A percentile compares a stretch with the other conserved stretches of the same genome.
These are phyloP conservation scores for Atopsyche davidsoni DNA, from an alignment of 1,140 invertebrate species.

Conservation along the genomic window DNA sequence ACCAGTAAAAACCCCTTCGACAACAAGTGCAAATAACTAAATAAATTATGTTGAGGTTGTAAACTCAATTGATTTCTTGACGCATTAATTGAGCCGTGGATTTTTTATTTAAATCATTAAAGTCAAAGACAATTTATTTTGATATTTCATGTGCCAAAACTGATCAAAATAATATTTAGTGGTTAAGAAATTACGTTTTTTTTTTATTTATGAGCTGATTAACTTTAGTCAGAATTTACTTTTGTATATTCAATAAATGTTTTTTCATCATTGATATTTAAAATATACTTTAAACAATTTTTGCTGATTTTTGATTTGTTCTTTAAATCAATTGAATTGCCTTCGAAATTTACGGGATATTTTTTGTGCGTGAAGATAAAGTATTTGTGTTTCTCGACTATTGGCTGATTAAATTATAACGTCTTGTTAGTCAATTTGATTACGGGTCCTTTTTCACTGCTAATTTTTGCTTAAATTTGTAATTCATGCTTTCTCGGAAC, in stretches of 20 bases:
- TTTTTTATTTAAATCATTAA: no score
- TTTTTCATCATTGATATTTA: no score
- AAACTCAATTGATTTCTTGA: no score
- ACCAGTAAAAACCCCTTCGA: no score
- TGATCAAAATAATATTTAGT: not conserved
- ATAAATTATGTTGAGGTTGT: no score
- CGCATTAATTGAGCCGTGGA: no score
- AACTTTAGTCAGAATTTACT: not conserved
- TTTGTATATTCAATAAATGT: no score
- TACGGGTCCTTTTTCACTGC: constrained; percentile 11
- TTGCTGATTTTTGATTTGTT: not conserved
- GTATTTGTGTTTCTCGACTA: not conserved
- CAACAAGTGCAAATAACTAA: no score
- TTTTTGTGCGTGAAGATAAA: no score
- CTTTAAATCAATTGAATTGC: not conserved
- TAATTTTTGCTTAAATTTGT: constrained; percentile 22
- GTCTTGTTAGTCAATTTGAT: constrained; percentile 26
- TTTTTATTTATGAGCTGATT: not conserved
- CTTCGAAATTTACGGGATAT: not conserved
- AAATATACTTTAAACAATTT: no score
- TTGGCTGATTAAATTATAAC: constrained; percentile 4
- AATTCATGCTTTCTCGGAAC: constrained; percentile 14
- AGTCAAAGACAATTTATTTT: no score
- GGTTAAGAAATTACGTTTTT: not conserved
- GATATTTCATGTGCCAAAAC: no score